Conservation (phyloP, 2,888 invertebrate genomes). For the Mellilla xanthometata region DNA sequence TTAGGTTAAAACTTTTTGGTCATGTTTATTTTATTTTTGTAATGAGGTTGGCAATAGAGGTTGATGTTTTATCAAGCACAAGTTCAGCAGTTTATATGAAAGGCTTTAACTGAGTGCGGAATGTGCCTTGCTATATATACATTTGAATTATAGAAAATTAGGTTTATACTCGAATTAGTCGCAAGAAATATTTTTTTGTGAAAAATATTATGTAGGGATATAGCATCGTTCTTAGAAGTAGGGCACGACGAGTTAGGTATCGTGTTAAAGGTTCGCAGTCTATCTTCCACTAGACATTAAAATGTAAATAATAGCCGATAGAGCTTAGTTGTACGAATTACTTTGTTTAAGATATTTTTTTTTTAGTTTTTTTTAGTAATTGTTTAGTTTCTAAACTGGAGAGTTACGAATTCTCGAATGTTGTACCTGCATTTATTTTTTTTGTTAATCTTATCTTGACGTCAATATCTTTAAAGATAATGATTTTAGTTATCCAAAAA, state of each 20-base stretch:
- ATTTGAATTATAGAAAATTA: conserved; percentile 69
- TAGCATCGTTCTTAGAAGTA: conserved; percentile 73
- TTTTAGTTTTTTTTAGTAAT: conserved; percentile 71
- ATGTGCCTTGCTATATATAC: conserved; percentile 82
- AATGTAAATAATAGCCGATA: conserved; percentile 73
- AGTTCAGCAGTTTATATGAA: conserved; percentile 66
- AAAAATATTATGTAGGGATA: conserved; percentile 71
- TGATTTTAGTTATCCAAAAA: conserved; percentile 68
- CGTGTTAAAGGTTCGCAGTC: conserved; percentile 82
- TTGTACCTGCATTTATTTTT: conserved; percentile 83
- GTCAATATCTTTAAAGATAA: conserved; percentile 73
- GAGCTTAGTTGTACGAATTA: conserved; percentile 61
- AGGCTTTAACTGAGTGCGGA: conserved; percentile 81
- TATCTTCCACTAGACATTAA: conserved; percentile 79
- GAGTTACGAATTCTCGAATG: conserved; percentile 81
- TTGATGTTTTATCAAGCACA: conserved; percentile 77
- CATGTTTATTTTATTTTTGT: conserved; percentile 40
- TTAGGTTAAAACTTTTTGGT: neutral
- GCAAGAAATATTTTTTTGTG: conserved; percentile 80
- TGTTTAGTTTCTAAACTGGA: conserved; percentile 78
- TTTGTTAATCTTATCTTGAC: conserved; percentile 77
- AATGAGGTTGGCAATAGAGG: conserved; percentile 50
- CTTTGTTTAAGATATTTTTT: conserved; percentile 55
- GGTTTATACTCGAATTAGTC: conserved; percentile 82
- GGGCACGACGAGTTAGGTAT: conserved; percentile 69